Percentiles rank a stretch among this genome's conserved stretches.
These are phyloP conservation scores for Heliconius eleuchia DNA, from an alignment of 1,140 invertebrate genomes.

Conservation along the genomic window DNA sequence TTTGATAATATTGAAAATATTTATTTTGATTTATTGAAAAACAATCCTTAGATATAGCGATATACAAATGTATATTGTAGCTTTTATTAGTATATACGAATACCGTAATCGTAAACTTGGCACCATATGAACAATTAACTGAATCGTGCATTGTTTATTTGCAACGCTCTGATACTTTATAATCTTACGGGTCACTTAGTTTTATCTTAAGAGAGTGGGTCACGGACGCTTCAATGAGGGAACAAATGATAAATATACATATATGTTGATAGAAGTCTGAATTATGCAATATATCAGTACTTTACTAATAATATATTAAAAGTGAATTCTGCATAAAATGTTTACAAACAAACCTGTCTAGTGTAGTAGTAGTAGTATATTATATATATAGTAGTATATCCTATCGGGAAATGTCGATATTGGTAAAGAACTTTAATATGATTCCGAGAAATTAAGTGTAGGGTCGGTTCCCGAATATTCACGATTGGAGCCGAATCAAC, in stretches of 20 bases:
- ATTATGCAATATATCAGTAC: neutral
- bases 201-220: conserved; percentile 29
- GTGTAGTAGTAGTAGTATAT: neutral
- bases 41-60: neutral
- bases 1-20: too few species aligned
- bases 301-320: neutral
- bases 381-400: neutral
- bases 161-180: conserved; percentile 22
- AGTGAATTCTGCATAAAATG: neutral
- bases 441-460: neutral
- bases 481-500: neutral
- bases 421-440: neutral
- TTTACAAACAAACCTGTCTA: neutral
- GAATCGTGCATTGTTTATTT: conserved; percentile 35
- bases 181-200: conserved; percentile 32
- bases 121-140: conserved; percentile 34
- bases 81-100: conserved; percentile 34
- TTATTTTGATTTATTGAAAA: neutral
- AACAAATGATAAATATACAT: neutral
- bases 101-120: conserved; percentile 41
- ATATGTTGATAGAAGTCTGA: neutral
- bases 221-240: conserved; percentile 23
- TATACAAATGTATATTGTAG: neutral
- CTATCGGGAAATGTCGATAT: neutral
- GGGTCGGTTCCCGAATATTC: neutral